Base-by-base conservation (phyloP, 2,888 invertebrate genomes). In the Lymantria monacha region DNA sequence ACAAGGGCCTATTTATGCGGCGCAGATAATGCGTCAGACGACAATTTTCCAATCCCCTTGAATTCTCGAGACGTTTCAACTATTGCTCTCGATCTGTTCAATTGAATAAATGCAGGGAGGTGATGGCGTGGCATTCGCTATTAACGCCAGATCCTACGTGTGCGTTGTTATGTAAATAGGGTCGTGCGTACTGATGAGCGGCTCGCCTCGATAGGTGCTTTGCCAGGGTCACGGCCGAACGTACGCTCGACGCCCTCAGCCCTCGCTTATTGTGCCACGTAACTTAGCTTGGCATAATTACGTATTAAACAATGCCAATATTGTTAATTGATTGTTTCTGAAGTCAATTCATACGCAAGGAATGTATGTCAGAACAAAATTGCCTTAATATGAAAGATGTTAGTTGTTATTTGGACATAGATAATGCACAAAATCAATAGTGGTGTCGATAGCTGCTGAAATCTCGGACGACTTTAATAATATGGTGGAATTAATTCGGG, bases 41-140 rank as follows among this genome's bases (percentile, higher is more conserved):
- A 47, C 55, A 48, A 59, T 62, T 53, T 67, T 53, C 57, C 53
- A 49, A 61, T 60, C 61, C 61, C 66, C 62, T 61, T 67, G 66
- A 70, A 72, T 76, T 74, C 70, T 74, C 70, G 74, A 81, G 78
- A 74, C 73, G 75, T 76, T 22, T 79, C 77, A 83, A 78, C 81
- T 83, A 83, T 79, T 79, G 80, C 72, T 76, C 78, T 80, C 81
- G 82, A 84, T 85, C 77, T 76, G 65, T 76, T 85, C 86, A 87
- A 88, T 87, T 87, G 88, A 85, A 87, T 87, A 87, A 87, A 85
- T 76, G 79, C 75, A 70, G 63, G 65, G 67, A 63, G 64, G 65
- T 66, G 79, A 72, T 78, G 79, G 72, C 73, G 74, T 69, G 66
- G 77, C 71, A 63, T 67, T 74, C 64, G 66, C 67, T 70, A 76